Evolutionary conservation across 2,888 invertebrate genomes (phyloP).

Genomic region (Physocephala rufipes): DNA sequence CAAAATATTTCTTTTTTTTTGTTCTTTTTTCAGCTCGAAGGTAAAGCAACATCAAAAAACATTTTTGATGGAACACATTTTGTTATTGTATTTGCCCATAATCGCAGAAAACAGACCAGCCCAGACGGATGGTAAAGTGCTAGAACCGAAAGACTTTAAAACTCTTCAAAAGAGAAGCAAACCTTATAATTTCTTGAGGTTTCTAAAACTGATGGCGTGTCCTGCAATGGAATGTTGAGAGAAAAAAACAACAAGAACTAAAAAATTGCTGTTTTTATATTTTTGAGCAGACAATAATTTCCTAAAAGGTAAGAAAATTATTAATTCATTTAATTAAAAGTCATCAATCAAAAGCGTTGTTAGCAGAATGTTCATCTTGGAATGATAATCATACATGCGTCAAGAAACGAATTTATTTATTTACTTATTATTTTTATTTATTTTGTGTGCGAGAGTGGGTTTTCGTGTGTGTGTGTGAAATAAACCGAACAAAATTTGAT

Average conservation of each 20-base stretch:
- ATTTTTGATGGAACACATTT: no score
- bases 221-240: constrained; percentile 18
- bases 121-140: neutral
- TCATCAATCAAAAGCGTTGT: constrained; percentile 9
- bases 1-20: no score
- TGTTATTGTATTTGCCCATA: neutral
- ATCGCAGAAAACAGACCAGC: neutral
- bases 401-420: neutral
- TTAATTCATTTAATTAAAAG: neutral
- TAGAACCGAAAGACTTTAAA: neutral
- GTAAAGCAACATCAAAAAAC: no score
- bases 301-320: neutral
- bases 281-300: constrained; percentile 10
- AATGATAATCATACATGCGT: neutral
- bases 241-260: constrained; percentile 14
- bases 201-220: neutral
- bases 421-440: no score
- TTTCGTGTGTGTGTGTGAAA: neutral
- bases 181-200: neutral
- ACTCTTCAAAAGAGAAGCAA: neutral
- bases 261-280: neutral
- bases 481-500: neutral
- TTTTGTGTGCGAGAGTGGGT: no score
- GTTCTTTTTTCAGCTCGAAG: no score
- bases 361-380: neutral